Evolutionary conservation across 2,888 invertebrate genomes (phyloP), one percentile per base, ranked within the genome.

Genomic region (Lasioglossum oenotherae): DNA sequence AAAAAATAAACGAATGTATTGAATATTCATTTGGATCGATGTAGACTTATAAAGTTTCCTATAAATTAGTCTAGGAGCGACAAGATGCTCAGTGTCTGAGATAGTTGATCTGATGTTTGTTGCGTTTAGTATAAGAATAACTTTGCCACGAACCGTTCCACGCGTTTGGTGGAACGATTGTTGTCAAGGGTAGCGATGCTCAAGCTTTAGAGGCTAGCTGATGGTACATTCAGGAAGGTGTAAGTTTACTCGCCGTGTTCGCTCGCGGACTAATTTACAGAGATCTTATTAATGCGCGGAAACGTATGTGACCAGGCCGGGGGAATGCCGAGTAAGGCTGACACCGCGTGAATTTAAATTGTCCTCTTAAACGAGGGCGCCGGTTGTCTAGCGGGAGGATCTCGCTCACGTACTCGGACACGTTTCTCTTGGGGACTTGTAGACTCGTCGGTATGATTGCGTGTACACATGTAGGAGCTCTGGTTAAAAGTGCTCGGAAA

Each of bases 281-380:
- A 91, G 88, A 87, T 86, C 84, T 90, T 91, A 92, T 93, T 93
- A 93, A 93, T 93, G 92, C 90, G 87, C 86, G 87, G 92, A 91
- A 91, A 93, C 87, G 91, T 88, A 90, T 87, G 88, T 78, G 85
- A 80, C 84, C 82, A 78, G 79, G 82, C 83, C 80, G 83, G 87
- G 89, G 87, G 91, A 89, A 90, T 84, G 89, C 87, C 88, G 92
- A 91, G 88, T 84, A 88, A 90, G 84, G 86, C 81, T 73, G 89
- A 93, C 93, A 93, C 91, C 86, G 93, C 89, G 93, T 93, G 94
- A 94, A 94, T 94, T 94, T 94, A 94, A 94, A 94, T 94, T 91
- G 93, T 92, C 92, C 89, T 93, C 89, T 94, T 93, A 94, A 94
- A 93, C 92, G 87, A 93, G 92, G 94, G 92, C 94, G 92, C 92